phyloP scores from a whole-genome alignment of 2,888 invertebrate genomes.

The Drosophila rubida region DNA sequence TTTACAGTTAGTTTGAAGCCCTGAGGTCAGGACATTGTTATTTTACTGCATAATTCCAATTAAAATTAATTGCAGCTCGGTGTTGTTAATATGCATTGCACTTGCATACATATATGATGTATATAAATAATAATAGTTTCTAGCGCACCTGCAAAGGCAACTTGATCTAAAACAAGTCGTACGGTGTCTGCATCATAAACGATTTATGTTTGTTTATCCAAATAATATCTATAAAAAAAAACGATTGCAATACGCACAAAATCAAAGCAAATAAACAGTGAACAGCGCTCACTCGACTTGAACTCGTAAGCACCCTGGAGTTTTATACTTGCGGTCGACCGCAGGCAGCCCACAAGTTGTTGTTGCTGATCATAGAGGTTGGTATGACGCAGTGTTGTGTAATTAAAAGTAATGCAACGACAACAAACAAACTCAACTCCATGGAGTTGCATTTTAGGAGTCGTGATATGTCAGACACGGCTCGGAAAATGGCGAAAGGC shows the following conservation, averaged over 20 bases:
- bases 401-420: slow-evolving; percentile 48
- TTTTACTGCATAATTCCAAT: background rate
- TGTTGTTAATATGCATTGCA: background rate
- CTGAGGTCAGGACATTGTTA: background rate
- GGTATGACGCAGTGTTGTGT: slow-evolving; percentile 21
- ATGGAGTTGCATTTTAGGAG: slow-evolving; percentile 20
- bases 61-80: background rate
- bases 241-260: slow-evolving; percentile 19
- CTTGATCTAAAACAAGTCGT: slow-evolving; percentile 4
- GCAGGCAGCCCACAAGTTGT: slow-evolving; percentile 5
- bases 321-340: slow-evolving; percentile 3
- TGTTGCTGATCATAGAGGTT: background rate
- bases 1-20: background rate
- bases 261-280: slow-evolving; percentile 6
- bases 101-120: background rate
- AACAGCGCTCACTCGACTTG: background rate
- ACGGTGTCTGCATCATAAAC: slow-evolving; percentile 4
- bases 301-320: slow-evolving; percentile 9
- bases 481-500: slow-evolving; percentile 45
- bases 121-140: background rate
- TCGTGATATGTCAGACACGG: slow-evolving; percentile 51
- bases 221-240: slow-evolving; percentile 5
- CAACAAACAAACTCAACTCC: slow-evolving; percentile 9
- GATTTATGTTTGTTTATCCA: slow-evolving; percentile 7
- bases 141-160: slow-evolving; percentile 11